Percentiles rank a stretch among this genome's conserved stretches.
Conservation (phyloP, 1,140 invertebrate species). For the Drosophila pseudoobscura region DNA sequence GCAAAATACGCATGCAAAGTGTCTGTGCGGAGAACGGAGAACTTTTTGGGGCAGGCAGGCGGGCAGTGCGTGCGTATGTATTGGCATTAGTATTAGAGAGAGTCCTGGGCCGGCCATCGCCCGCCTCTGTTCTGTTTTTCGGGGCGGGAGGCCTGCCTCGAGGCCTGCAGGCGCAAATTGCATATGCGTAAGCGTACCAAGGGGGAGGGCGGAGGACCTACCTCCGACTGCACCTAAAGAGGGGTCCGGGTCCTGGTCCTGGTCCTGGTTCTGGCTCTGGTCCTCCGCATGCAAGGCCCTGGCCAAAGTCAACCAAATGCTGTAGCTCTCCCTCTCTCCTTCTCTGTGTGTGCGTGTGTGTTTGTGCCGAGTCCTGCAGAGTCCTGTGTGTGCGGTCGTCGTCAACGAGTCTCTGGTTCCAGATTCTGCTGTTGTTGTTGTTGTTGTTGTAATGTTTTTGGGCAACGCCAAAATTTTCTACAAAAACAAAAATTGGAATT, state of each 20-base stretch:
- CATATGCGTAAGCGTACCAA: constrained; percentile 61
- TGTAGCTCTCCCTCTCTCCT: constrained; percentile 15
- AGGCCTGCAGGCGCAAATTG: constrained; percentile 76
- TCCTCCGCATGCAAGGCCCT: constrained; percentile 34
- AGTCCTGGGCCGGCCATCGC: neutral
- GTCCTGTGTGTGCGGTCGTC: constrained; percentile 35
- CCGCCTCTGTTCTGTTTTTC: constrained; percentile 2
- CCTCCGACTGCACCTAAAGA: constrained; percentile 2
- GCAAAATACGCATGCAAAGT: constrained; percentile 83
- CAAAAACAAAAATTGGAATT: constrained; percentile 81
- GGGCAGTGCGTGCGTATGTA: constrained; percentile 36
- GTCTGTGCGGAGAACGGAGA: constrained; percentile 73
- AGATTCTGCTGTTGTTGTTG: constrained; percentile 9
- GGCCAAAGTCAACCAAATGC: constrained; percentile 67
- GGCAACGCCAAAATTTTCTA: constrained; percentile 76
- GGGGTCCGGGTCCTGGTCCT: neutral
- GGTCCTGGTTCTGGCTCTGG: neutral
- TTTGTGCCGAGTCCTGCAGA: neutral
- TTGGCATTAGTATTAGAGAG: constrained; percentile 26
- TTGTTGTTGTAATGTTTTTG: constrained; percentile 63
- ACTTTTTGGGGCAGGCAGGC: constrained; percentile 45
- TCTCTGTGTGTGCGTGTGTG: neutral
- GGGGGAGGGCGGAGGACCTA: neutral
- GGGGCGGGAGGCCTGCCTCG: constrained; percentile 19
- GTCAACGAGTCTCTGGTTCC: constrained; percentile 33